phyloP scores from a whole-genome alignment of 1,140 invertebrate species.

The Glossosoma conforme region DNA sequence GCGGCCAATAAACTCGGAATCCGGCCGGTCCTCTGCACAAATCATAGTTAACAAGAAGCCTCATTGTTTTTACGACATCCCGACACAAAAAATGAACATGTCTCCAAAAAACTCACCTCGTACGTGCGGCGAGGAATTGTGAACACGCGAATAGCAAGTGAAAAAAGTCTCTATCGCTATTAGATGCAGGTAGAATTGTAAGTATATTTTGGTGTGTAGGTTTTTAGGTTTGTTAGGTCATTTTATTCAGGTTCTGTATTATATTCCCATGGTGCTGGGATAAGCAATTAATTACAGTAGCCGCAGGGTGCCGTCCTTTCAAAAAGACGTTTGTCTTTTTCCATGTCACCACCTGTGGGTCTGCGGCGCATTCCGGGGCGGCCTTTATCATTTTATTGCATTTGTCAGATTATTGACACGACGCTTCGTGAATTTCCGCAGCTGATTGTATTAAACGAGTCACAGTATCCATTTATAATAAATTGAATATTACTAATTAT shows the following conservation, averaged over 20 bases:
- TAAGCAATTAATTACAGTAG: slow-evolving; percentile 30
- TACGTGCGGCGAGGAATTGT: too few relatives aligned
- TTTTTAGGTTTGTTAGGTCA: slow-evolving; percentile 2
- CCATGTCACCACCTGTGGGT: slow-evolving; percentile 30
- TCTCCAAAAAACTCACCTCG: slow-evolving; percentile 17
- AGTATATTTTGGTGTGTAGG: not conserved
- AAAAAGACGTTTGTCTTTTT: slow-evolving; percentile 34
- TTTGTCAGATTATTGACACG: slow-evolving; percentile 7
- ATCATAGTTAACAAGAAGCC: slow-evolving; percentile 30
- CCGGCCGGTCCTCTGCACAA: slow-evolving; percentile 13
- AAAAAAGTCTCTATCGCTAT: too few relatives aligned
- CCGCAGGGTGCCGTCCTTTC: slow-evolving; percentile 31
- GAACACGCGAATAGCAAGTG: too few relatives aligned
- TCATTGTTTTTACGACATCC: slow-evolving; percentile 29
- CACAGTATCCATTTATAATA: too few relatives aligned
- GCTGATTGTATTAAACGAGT: too few relatives aligned
- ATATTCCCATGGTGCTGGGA: slow-evolving; percentile 30
- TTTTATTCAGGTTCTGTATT: too few relatives aligned
- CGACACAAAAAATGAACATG: slow-evolving; percentile 21
- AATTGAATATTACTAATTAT: too few relatives aligned
- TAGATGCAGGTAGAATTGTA: too few relatives aligned
- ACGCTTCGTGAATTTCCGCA: too few relatives aligned
- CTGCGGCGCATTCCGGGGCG: slow-evolving; percentile 21
- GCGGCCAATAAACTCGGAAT: too few relatives aligned
- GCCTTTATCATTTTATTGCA: slow-evolving; percentile 12